Evolutionary conservation across 2,113 vertebrate species (phyloP).

Genomic region (Larimichthys polyactis): DNA sequence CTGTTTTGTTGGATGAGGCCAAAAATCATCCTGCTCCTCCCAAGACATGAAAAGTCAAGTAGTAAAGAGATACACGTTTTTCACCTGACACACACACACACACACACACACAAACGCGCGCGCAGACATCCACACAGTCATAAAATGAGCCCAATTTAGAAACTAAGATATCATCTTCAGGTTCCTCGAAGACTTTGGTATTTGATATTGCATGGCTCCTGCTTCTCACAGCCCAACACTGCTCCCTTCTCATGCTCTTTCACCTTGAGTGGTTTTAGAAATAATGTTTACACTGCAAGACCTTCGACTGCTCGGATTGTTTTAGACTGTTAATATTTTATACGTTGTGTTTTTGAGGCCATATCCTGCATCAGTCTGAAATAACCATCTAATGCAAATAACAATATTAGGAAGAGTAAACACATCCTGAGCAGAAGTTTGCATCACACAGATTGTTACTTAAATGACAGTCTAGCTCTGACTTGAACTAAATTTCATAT

Average conservation of each 20-base stretch:
- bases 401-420: slow-evolving; percentile 17
- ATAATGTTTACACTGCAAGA: slow-evolving; percentile 46
- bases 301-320: slow-evolving; percentile 25
- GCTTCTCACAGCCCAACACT: slow-evolving; percentile 41
- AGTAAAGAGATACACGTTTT: slow-evolving; percentile 18
- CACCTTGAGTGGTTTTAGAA: slow-evolving; percentile 42
- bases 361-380: slow-evolving; percentile 27
- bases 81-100: slow-evolving; percentile 38
- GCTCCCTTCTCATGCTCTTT: slow-evolving; percentile 39
- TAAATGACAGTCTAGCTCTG: too few species aligned
- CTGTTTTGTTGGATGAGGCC: slow-evolving; percentile 18
- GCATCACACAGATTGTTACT: slow-evolving; percentile 1
- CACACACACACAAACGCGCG: not conserved
- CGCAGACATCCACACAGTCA: slow-evolving; percentile 23
- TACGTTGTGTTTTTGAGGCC: slow-evolving; percentile 19
- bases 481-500: not conserved
- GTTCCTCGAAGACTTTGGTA: slow-evolving; percentile 77
- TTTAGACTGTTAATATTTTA: slow-evolving; percentile 7
- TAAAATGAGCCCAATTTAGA: slow-evolving; percentile 62
- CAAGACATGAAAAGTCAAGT: slow-evolving; percentile 12
- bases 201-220: slow-evolving; percentile 63
- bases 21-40: slow-evolving; percentile 6
- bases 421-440: slow-evolving; percentile 20
- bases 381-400: slow-evolving; percentile 13
- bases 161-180: slow-evolving; percentile 67